Conservation (phyloP, 2,888 invertebrate species). For the Ptychoptera contaminata region DNA sequence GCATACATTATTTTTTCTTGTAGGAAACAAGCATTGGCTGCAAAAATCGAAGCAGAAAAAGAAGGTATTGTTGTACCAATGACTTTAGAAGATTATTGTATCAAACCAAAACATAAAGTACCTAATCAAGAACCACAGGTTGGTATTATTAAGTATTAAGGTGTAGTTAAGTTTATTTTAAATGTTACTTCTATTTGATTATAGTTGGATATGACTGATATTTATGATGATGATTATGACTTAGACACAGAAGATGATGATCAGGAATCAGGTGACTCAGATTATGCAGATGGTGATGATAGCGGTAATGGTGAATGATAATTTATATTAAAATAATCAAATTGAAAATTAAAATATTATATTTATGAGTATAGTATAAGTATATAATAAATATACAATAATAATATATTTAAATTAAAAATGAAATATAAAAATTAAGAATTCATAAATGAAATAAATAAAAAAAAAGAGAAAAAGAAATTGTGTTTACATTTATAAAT, state of each 20-base stretch:
- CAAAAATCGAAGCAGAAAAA: constrained; percentile 86
- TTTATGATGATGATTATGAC: constrained; percentile 91
- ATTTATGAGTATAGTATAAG: neutral
- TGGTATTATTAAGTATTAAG: constrained; percentile 2
- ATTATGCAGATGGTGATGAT: constrained; percentile 65
- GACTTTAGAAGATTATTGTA: constrained; percentile 96
- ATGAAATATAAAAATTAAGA: too few species aligned
- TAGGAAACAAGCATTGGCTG: constrained; percentile 93
- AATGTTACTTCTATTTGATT: constrained; percentile 11
- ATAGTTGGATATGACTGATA: constrained; percentile 81
- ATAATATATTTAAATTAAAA: neutral
- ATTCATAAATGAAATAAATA: too few species aligned
- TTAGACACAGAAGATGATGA: constrained; percentile 55
- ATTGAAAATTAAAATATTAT: neutral
- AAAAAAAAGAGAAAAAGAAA: too few species aligned
- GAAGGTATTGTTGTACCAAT: constrained; percentile 95
- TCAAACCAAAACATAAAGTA: constrained; percentile 80
- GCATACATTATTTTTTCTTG: constrained; percentile 11
- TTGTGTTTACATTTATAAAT: too few species aligned
- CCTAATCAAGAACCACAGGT: constrained; percentile 60
- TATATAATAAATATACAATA: neutral
- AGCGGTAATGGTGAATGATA: constrained; percentile 76
- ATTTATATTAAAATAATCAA: constrained; percentile 13
- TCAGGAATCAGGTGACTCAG: constrained; percentile 50
- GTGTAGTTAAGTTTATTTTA: neutral